Conservation (phyloP, 2,888 invertebrate genomes). For the Heteromyza rotundicornis region DNA sequence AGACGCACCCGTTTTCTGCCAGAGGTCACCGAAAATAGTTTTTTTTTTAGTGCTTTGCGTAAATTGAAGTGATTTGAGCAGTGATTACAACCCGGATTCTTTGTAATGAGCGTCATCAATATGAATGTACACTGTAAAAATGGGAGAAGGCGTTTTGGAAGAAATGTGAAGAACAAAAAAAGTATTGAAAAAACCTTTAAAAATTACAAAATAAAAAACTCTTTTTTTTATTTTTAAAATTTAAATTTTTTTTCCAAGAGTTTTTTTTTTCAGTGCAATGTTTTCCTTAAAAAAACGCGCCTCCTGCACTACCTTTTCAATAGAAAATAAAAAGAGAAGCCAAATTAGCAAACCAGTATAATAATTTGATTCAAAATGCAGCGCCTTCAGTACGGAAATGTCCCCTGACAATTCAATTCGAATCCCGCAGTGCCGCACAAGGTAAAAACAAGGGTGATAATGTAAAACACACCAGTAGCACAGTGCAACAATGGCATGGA, state of each 20-base stretch:
- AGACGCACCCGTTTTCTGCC: not conserved
- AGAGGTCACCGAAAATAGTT: constrained; percentile 1
- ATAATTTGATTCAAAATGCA: constrained; percentile 45
- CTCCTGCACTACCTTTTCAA: too few relatives aligned
- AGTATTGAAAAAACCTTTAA: too few relatives aligned
- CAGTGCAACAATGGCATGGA: not conserved
- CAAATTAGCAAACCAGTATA: constrained; percentile 51
- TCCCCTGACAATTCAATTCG: constrained; percentile 55
- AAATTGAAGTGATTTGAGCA: not conserved
- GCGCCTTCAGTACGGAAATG: constrained; percentile 40
- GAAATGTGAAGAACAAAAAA: too few relatives aligned
- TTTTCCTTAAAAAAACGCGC: too few relatives aligned
- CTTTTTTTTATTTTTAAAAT: too few relatives aligned
- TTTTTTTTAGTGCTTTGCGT: not conserved
- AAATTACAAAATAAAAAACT: too few relatives aligned
- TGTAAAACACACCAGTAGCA: not conserved
- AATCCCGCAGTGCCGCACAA: constrained; percentile 29
- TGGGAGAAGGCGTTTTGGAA: too few relatives aligned
- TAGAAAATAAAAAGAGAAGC: too few relatives aligned
- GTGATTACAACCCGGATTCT: not conserved
- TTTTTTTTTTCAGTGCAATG: too few relatives aligned
- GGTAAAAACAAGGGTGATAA: constrained; percentile 13
- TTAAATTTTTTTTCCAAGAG: too few relatives aligned
- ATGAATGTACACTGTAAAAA: not conserved
- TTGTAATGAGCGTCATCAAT: not conserved